Evolutionary conservation across 2,888 invertebrate species (phyloP).

Genomic region (Aphelenchoides bicaudatus): DNA sequence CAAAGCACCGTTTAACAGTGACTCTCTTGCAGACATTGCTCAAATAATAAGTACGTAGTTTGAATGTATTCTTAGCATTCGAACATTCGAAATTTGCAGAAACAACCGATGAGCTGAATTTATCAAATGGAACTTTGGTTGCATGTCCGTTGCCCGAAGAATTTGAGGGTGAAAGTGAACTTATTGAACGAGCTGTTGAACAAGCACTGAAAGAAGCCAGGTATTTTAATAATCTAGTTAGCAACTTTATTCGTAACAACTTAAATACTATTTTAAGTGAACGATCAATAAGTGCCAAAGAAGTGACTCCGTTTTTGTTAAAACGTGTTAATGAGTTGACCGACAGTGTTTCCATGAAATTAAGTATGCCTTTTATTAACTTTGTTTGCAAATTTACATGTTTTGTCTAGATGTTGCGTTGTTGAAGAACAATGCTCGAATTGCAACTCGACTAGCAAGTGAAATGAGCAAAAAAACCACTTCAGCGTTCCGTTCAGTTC

Average conservation of each 20-base stretch:
- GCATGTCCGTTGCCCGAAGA: constrained; percentile 82
- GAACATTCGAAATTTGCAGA: constrained; percentile 39
- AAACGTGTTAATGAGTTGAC: constrained; percentile 76
- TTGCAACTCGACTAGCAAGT: constrained; percentile 77
- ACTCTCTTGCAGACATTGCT: constrained; percentile 71
- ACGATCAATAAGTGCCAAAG: constrained; percentile 73
- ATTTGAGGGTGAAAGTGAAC: constrained; percentile 64
- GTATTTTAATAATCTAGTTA: constrained; percentile 14
- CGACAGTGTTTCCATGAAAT: constrained; percentile 74
- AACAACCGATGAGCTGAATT: constrained; percentile 48
- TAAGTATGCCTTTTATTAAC: constrained; percentile 70
- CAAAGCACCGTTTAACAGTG: constrained; percentile 72
- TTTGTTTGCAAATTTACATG: neutral
- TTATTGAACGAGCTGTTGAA: constrained; percentile 72
- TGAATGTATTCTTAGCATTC: constrained; percentile 60
- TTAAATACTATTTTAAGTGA: too few relatives aligned
- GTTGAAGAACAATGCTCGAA: constrained; percentile 84
- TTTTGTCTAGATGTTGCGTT: constrained; percentile 75
- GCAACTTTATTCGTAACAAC: constrained; percentile 16
- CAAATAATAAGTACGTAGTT: constrained; percentile 65
- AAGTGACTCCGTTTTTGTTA: constrained; percentile 86
- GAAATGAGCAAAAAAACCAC: constrained; percentile 55
- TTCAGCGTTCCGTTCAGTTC: too few relatives aligned
- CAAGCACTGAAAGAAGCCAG: constrained; percentile 64
- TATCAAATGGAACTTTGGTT: constrained; percentile 70